Conservation (phyloP, 2,797 vertebrate species). For the Anguilla obscura region DNA sequence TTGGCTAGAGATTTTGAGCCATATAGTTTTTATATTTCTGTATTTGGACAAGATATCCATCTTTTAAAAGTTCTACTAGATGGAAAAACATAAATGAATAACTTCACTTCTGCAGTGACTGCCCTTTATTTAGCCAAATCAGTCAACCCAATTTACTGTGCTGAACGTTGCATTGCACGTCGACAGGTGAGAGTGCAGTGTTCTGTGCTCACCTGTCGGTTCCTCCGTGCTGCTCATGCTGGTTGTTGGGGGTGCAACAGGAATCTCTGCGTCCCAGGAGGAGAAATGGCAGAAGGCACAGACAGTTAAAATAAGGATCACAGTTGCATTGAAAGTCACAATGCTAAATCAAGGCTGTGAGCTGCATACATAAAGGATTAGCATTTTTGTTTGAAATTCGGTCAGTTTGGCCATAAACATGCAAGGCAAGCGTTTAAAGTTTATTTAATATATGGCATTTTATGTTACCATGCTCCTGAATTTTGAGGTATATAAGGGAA, state of each 20-base stretch:
- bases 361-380: not conserved
- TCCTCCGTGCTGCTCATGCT: constrained; percentile 87
- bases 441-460: not conserved
- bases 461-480: not conserved
- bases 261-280: constrained; percentile 80
- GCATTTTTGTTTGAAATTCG: not conserved
- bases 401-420: not conserved
- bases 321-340: not conserved
- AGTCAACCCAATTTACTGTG: not conserved
- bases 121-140: too few species aligned
- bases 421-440: not conserved
- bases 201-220: constrained; percentile 78
- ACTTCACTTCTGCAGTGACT: too few species aligned
- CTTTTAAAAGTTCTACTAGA: too few species aligned
- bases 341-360: not conserved
- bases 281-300: constrained; percentile 32
- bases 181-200: not conserved
- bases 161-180: not conserved
- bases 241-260: constrained; percentile 84
- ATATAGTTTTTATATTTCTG: too few species aligned
- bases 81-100: too few species aligned
- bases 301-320: constrained; percentile 27
- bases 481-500: not conserved
- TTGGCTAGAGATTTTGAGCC: too few species aligned
- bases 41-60: too few species aligned